These are phyloP conservation scores for Agrotis segetum DNA, from an alignment of 2,888 invertebrate species.

Conservation along the genomic window DNA sequence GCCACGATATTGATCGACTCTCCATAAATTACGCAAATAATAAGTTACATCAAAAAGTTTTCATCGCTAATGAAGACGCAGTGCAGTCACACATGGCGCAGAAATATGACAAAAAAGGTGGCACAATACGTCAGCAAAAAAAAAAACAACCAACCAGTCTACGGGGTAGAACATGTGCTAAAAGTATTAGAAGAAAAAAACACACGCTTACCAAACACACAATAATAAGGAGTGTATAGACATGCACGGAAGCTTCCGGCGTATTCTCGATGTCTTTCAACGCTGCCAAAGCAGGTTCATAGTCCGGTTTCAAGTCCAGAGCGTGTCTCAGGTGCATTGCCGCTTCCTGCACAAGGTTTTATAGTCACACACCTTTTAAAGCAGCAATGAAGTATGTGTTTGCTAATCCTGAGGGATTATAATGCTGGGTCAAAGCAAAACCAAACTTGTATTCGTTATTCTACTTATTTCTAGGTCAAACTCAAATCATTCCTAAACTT, in stretches of 20 bases:
- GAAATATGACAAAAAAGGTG: background rate
- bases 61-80: background rate
- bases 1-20: background rate
- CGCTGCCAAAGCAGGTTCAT: slow-evolving; percentile 95
- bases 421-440: slow-evolving; percentile 48
- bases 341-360: slow-evolving; percentile 92
- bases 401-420: slow-evolving; percentile 43
- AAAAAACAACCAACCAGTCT: slow-evolving; percentile 21
- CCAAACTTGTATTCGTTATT: slow-evolving; percentile 20
- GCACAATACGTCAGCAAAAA: slow-evolving; percentile 6
- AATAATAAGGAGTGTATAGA: slow-evolving; percentile 96
- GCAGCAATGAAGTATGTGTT: slow-evolving; percentile 58
- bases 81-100: slow-evolving; percentile 20
- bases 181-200: slow-evolving; percentile 30
- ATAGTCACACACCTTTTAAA: slow-evolving; percentile 58
- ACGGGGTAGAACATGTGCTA: slow-evolving; percentile 26
- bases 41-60: background rate
- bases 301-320: slow-evolving; percentile 95
- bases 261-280: slow-evolving; percentile 95
- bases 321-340: slow-evolving; percentile 95
- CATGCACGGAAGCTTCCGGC: slow-evolving; percentile 95
- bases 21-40: background rate
- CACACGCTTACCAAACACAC: slow-evolving; percentile 93
- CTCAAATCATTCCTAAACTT: slow-evolving; percentile 5
- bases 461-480: slow-evolving; percentile 29